Conservation (phyloP, 2,888 invertebrate genomes). For the Suillia variegata region DNA sequence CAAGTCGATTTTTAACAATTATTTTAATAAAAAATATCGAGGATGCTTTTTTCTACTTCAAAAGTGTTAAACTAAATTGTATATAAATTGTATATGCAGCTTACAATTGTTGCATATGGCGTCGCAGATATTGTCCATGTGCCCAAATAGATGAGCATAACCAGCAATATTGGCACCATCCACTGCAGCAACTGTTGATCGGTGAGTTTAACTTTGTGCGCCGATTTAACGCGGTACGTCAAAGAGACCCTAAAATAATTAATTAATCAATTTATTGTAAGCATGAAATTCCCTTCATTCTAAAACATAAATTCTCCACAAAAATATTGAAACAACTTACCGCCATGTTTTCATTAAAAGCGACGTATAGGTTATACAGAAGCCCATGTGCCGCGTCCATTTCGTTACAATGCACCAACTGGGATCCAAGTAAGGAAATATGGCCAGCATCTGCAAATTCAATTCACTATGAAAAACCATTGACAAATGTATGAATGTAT, state of each 20-base stretch:
- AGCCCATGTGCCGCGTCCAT: conserved; percentile 92
- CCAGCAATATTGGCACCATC: conserved; percentile 89
- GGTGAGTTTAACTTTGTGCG: conserved; percentile 89
- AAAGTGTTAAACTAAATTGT: no score
- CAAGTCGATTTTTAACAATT: no score
- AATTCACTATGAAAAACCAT: neutral
- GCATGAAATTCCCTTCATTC: neutral
- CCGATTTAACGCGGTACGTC: conserved; percentile 91
- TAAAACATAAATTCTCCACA: no score
- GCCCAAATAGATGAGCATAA: conserved; percentile 85
- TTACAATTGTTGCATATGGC: conserved; percentile 77
- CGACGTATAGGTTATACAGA: conserved; percentile 91
- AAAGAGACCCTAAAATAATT: conserved; percentile 74
- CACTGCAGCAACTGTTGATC: conserved; percentile 91
- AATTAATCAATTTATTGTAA: no score
- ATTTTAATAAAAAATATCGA: no score
- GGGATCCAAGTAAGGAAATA: conserved; percentile 84
- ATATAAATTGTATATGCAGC: no score
- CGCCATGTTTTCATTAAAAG: conserved; percentile 94
- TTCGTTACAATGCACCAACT: conserved; percentile 88
- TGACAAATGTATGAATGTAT: no score
- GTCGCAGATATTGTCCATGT: conserved; percentile 91
- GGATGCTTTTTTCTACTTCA: no score
- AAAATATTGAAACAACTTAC: conserved; percentile 61
- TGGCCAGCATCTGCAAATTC: conserved; percentile 80